These are phyloP conservation scores for Diaprepes abbreviatus DNA, from an alignment of 2,888 invertebrate species.

Conservation along the genomic window DNA sequence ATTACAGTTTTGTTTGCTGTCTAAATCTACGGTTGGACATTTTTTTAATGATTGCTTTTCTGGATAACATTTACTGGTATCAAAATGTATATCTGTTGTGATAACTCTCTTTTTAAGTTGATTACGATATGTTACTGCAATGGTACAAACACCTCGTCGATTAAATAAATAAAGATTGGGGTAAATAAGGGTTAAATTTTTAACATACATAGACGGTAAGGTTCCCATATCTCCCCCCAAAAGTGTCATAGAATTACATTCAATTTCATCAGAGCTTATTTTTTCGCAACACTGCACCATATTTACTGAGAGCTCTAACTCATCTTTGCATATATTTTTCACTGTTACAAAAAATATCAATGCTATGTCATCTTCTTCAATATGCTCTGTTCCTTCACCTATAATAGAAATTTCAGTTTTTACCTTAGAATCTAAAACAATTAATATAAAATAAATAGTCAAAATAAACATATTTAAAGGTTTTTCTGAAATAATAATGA, in stretches of 20 bases:
- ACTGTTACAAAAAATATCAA: constrained; percentile 45
- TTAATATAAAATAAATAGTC: not conserved
- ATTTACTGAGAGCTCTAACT: constrained; percentile 56
- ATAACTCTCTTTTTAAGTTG: constrained; percentile 49
- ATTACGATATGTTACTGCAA: constrained; percentile 53
- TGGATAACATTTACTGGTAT: constrained; percentile 43
- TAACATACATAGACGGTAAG: constrained; percentile 56
- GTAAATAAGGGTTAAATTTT: constrained; percentile 64
- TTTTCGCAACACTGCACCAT: constrained; percentile 63
- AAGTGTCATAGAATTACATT: constrained; percentile 61
- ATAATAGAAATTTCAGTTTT: constrained; percentile 39
- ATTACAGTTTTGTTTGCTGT: constrained; percentile 68
- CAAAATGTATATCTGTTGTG: constrained; percentile 51
- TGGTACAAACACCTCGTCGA: constrained; percentile 56
- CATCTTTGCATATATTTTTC: constrained; percentile 48
- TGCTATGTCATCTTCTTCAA: constrained; percentile 43
- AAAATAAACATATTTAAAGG: not conserved
- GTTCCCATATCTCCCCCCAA: constrained; percentile 64
- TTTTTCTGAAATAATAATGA: not conserved
- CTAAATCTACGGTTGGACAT: constrained; percentile 66
- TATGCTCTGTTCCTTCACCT: constrained; percentile 28
- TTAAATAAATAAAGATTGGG: constrained; percentile 63
- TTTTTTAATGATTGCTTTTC: constrained; percentile 14
- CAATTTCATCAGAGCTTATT: constrained; percentile 55
- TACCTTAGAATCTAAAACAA: not conserved